phyloP scores from a whole-genome alignment of 2,888 invertebrate species.

The Doris montereyensis region DNA sequence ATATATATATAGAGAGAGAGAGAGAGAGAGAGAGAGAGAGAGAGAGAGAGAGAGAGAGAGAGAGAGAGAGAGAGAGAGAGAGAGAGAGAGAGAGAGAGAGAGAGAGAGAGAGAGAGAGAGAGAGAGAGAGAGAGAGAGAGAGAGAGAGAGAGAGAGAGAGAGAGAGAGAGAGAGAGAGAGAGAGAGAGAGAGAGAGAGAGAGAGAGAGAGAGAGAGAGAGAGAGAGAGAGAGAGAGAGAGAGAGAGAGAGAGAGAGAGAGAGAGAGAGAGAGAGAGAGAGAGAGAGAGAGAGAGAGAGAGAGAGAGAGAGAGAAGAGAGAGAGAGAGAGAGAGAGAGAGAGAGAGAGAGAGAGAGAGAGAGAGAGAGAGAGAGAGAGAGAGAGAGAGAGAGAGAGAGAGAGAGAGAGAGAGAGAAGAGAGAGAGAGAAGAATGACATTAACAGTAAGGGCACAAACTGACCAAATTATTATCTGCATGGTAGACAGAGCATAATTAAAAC shows the following conservation, averaged over 20 bases:
- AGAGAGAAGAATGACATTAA: too few relatives aligned
- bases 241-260: neutral
- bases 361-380: constrained; percentile 11
- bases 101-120: neutral
- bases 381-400: constrained; percentile 1
- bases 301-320: neutral
- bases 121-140: neutral
- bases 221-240: neutral
- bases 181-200: neutral
- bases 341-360: constrained; percentile 1
- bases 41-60: neutral
- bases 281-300: neutral
- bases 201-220: neutral
- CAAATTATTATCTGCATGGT: too few relatives aligned
- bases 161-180: constrained; percentile 3
- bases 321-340: neutral
- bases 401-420: constrained; percentile 1
- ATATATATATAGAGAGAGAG: neutral
- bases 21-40: neutral
- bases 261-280: neutral
- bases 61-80: neutral
- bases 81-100: neutral
- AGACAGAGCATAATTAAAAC: too few relatives aligned
- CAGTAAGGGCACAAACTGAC: too few relatives aligned
- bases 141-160: constrained; percentile 8